Conservation (phyloP, 2,888 invertebrate species). For the Drepana falcataria region DNA sequence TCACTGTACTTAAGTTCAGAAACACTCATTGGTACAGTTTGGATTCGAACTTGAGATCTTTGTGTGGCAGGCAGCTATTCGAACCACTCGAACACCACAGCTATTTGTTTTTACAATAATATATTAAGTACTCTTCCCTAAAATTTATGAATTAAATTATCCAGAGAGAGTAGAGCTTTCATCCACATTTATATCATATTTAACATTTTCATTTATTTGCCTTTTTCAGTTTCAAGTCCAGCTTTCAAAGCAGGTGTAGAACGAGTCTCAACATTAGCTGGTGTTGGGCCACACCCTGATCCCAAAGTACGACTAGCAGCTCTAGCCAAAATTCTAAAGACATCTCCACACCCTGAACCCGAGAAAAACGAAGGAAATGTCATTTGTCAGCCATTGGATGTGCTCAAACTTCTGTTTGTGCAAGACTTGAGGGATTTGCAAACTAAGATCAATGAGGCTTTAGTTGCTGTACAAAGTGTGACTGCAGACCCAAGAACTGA, state of each 20-base stretch:
- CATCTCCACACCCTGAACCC: conserved; percentile 87
- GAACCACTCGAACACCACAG: too few relatives aligned
- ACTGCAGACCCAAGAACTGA: conserved; percentile 99
- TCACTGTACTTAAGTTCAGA: too few relatives aligned
- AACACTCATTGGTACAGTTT: too few relatives aligned
- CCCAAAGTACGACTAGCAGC: conserved; percentile 70
- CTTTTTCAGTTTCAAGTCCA: conserved; percentile 84
- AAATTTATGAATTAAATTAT: too few relatives aligned
- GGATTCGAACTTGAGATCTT: too few relatives aligned
- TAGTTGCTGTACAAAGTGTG: conserved; percentile 93
- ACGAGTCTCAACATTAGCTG: conserved; percentile 82
- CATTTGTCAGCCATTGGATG: conserved; percentile 78
- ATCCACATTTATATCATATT: neutral
- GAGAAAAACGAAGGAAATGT: conserved; percentile 46
- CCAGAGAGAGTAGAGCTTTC: too few relatives aligned
- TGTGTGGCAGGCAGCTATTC: too few relatives aligned
- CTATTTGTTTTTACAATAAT: too few relatives aligned
- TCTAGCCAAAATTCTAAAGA: conserved; percentile 87
- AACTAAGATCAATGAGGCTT: conserved; percentile 95
- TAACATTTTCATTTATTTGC: conserved; percentile 3
- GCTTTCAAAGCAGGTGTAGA: conserved; percentile 92
- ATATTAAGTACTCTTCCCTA: too few relatives aligned
- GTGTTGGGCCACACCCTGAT: conserved; percentile 66
- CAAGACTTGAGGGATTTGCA: conserved; percentile 92
- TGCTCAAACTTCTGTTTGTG: conserved; percentile 88